phyloP scores from a whole-genome alignment of 1,140 invertebrate genomes.

The Saccostrea glomerata region DNA sequence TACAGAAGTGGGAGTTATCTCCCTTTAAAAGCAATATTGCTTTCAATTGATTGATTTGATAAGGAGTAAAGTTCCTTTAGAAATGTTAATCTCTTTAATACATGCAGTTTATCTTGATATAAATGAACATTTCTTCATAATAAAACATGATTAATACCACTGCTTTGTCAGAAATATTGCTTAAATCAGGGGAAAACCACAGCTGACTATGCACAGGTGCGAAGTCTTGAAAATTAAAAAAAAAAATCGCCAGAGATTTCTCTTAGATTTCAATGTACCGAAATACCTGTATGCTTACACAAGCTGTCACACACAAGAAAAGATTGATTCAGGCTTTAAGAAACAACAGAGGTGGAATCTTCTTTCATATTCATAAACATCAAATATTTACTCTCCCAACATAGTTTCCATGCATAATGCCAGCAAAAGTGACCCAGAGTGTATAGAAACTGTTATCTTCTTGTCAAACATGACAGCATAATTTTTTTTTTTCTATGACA shows the following conservation, averaged over 20 bases:
- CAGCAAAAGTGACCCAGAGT: background rate
- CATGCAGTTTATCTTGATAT: slow-evolving; percentile 19
- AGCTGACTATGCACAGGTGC: background rate
- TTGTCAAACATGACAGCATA: background rate
- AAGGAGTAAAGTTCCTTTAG: background rate
- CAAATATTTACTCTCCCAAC: slow-evolving; percentile 26
- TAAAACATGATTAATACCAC: background rate
- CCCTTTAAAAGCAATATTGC: background rate
- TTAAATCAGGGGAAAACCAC: background rate
- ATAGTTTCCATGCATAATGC: slow-evolving; percentile 10
- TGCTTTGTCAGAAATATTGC: slow-evolving; percentile 18
- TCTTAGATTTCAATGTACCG: background rate
- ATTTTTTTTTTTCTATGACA: background rate
- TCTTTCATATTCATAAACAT: slow-evolving; percentile 36
- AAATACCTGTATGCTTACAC: background rate
- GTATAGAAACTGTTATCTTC: background rate
- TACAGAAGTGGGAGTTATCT: background rate
- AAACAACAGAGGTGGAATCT: slow-evolving; percentile 8
- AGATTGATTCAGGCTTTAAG: slow-evolving; percentile 30
- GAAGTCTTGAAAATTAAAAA: slow-evolving; percentile 9
- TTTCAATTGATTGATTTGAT: slow-evolving; percentile 23
- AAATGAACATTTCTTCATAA: background rate
- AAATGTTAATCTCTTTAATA: slow-evolving; percentile 24
- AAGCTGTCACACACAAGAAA: background rate
- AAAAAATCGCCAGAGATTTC: background rate